phyloP scores from a whole-genome alignment of 2,888 invertebrate genomes.

The Adineta ricciae region DNA sequence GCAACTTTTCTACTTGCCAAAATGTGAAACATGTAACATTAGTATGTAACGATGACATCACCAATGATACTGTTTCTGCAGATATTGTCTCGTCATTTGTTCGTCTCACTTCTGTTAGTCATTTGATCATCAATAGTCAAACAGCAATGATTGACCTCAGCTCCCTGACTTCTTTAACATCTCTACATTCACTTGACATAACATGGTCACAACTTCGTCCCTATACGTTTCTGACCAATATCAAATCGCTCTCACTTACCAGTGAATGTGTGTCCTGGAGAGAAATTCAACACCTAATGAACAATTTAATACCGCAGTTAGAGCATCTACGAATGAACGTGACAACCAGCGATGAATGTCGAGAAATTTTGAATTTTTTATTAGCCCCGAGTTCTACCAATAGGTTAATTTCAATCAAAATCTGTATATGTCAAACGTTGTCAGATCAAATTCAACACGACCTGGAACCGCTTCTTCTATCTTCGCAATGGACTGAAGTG shows the following conservation, averaged over 20 bases:
- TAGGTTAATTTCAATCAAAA: background rate
- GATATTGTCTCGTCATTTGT: background rate
- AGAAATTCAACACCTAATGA: background rate
- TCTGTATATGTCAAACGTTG: background rate
- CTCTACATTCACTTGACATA: background rate
- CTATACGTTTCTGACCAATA: background rate
- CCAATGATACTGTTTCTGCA: background rate
- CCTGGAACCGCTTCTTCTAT: background rate
- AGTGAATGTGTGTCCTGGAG: background rate
- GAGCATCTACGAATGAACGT: background rate
- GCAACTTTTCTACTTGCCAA: background rate
- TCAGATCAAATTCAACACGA: background rate
- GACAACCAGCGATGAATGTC: background rate
- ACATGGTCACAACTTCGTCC: background rate
- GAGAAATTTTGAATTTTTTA: background rate
- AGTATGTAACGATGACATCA: background rate
- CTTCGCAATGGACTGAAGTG: background rate
- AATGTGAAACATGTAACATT: background rate
- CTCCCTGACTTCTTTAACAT: too few species aligned
- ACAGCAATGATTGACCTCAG: background rate
- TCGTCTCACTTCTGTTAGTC: background rate
- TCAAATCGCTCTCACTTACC: background rate
- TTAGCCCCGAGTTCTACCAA: background rate
- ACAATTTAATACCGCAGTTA: background rate
- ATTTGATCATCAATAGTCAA: background rate